Percentiles rank a stretch among this genome's conserved stretches.
Conservation (phyloP, 2,797 vertebrate species). For the Manis pentadactyla region DNA sequence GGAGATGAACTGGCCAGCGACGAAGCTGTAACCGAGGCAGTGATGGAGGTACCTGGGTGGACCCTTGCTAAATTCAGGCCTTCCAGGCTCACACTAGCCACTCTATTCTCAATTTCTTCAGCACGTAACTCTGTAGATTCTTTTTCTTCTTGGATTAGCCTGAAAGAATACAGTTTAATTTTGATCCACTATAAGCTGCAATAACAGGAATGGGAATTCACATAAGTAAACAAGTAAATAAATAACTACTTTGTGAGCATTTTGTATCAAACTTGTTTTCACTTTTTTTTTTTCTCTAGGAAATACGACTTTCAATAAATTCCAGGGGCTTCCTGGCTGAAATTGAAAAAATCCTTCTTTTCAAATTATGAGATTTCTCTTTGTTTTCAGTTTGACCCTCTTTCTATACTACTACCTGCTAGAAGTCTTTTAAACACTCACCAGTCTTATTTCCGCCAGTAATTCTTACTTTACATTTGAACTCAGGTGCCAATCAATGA, state of each 20-base stretch:
- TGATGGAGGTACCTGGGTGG: slow-evolving; percentile 96
- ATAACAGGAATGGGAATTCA: background rate
- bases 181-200: background rate
- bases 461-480: background rate
- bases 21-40: slow-evolving; percentile 97
- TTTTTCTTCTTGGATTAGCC: slow-evolving; percentile 99
- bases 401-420: background rate
- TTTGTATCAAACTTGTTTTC: background rate
- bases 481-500: background rate
- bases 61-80: slow-evolving; percentile 96
- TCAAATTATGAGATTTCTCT: background rate
- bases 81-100: slow-evolving; percentile 98
- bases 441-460: background rate
- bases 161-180: slow-evolving; percentile 77
- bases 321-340: background rate
- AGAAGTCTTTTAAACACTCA: background rate
- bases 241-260: background rate
- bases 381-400: background rate
- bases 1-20: slow-evolving; percentile 98
- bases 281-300: background rate
- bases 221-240: background rate
- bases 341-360: background rate
- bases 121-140: slow-evolving; percentile 98
- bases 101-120: slow-evolving; percentile 98
- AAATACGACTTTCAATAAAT: background rate